phyloP scores from a whole-genome alignment of 2,797 vertebrate species.

The Girardinus metallicus region DNA sequence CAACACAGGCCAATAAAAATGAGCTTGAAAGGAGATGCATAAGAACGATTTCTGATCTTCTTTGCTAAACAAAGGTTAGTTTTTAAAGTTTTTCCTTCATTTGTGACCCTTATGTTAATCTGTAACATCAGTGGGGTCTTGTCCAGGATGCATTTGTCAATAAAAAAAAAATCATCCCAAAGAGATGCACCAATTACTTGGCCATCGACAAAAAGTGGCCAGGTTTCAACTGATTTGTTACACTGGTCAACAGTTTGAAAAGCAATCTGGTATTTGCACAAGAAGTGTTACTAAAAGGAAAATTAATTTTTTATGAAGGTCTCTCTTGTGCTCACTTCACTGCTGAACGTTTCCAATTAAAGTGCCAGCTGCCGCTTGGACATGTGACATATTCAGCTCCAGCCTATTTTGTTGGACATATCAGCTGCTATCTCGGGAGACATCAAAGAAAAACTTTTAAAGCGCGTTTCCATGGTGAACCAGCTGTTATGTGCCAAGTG shows the following conservation, averaged over 20 bases:
- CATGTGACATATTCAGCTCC: conserved; percentile 1
- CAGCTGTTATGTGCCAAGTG: neutral
- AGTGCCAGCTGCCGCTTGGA: neutral
- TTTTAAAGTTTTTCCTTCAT: neutral
- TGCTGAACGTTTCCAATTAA: neutral
- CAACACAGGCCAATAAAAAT: neutral
- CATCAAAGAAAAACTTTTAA: neutral
- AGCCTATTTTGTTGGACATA: neutral
- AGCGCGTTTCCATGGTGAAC: neutral
- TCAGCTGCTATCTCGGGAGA: neutral
- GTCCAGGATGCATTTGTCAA: neutral
- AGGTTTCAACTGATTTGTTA: neutral
- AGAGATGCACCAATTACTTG: neutral
- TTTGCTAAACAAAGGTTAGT: neutral
- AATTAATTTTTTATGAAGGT: neutral
- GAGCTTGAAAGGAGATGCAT: neutral
- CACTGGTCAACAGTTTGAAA: neutral
- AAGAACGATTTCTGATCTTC: neutral
- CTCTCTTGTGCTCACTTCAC: neutral
- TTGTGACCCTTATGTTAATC: neutral
- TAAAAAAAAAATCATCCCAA: neutral
- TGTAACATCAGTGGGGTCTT: neutral
- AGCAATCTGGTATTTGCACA: neutral
- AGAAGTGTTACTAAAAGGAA: neutral
- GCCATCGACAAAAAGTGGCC: neutral